Conservation (phyloP, 2,888 invertebrate species). For the Ormyrus labotus region DNA sequence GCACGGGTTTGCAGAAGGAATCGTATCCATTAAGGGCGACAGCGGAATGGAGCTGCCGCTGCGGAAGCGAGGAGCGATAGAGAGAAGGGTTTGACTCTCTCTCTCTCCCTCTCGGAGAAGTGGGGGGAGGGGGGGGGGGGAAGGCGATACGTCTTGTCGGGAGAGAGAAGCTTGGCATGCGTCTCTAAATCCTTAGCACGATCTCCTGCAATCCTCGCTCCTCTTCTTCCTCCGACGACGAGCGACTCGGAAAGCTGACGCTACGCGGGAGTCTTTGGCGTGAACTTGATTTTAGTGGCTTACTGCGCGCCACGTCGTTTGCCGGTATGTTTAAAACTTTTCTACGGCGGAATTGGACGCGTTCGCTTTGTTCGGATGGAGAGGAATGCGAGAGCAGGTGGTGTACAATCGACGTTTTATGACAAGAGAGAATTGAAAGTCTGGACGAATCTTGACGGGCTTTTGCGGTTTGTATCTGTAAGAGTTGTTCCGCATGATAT, state of each 20-base stretch:
- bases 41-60: slow-evolving; percentile 50
- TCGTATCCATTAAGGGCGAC: slow-evolving; percentile 59
- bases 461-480: no score
- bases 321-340: no score
- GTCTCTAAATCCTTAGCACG: slow-evolving; percentile 62
- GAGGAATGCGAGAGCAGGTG: no score
- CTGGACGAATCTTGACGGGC: no score
- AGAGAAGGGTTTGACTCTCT: slow-evolving; percentile 43
- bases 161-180: slow-evolving; percentile 49
- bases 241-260: slow-evolving; percentile 20
- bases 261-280: neutral
- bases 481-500: no score
- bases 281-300: no score
- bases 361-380: no score
- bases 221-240: slow-evolving; percentile 2
- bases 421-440: no score
- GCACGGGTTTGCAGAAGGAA: slow-evolving; percentile 53
- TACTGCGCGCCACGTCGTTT: no score
- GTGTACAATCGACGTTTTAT: no score
- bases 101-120: neutral
- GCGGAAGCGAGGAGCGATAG: slow-evolving; percentile 38
- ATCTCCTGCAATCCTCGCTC: slow-evolving; percentile 55
- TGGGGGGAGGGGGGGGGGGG: slow-evolving; percentile 1
- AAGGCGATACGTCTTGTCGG: slow-evolving; percentile 54
- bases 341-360: no score